These are phyloP conservation scores for Xiphophorus birchmanni DNA, from an alignment of 2,797 vertebrate species.

Conservation along the genomic window DNA sequence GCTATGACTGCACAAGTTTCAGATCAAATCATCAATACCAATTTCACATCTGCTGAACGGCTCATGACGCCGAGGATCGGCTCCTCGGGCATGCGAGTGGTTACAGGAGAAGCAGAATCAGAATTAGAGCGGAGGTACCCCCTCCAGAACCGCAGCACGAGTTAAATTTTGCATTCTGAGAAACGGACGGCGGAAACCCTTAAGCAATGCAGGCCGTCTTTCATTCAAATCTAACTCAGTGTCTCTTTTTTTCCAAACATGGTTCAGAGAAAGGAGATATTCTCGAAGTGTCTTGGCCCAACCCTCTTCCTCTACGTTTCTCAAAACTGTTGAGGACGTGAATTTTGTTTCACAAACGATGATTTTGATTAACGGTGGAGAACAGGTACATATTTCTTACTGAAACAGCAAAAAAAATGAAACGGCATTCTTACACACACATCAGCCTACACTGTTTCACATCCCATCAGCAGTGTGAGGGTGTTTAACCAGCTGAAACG, in stretches of 20 bases:
- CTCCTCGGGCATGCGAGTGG: slow-evolving; percentile 9
- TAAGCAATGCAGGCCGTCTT: not conserved
- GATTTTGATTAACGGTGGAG: slow-evolving; percentile 2
- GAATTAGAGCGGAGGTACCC: not conserved
- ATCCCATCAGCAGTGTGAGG: not conserved
- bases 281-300: not conserved
- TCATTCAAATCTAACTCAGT: slow-evolving; percentile 3
- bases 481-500: not conserved
- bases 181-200: slow-evolving; percentile 15
- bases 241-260: not conserved
- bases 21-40: slow-evolving; percentile 35
- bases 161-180: slow-evolving; percentile 30
- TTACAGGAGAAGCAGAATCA: not conserved
- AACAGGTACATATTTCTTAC: not conserved
- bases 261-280: slow-evolving; percentile 3
- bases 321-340: slow-evolving; percentile 26
- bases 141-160: slow-evolving; percentile 48
- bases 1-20: slow-evolving; percentile 60
- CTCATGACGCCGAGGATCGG: not conserved
- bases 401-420: slow-evolving; percentile 11
- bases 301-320: slow-evolving; percentile 12
- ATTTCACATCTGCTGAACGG: slow-evolving; percentile 28
- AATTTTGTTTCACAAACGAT: slow-evolving; percentile 44
- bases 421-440: slow-evolving; percentile 6
- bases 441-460: slow-evolving; percentile 19